Conservation (phyloP, 2,797 vertebrate genomes). For the Lagorchestes hirsutus region DNA sequence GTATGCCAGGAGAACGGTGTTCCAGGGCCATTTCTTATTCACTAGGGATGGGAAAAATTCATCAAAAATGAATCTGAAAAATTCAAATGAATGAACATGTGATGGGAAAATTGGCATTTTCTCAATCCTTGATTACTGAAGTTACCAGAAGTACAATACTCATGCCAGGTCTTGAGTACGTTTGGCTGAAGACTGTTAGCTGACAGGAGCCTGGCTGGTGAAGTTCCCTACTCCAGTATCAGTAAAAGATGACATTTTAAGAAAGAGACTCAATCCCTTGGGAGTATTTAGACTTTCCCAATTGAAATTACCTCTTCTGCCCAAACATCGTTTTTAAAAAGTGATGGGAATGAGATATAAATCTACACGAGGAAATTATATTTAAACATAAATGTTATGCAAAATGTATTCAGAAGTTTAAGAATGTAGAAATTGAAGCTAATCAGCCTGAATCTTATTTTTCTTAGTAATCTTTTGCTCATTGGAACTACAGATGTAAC, state of each 20-base stretch:
- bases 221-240: not conserved
- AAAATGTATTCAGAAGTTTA: not conserved
- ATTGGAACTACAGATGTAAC: not conserved
- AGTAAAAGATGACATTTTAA: not conserved
- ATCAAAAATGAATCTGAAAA: not conserved
- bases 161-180: not conserved
- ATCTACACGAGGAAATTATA: not conserved
- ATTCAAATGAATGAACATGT: not conserved
- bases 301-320: not conserved
- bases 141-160: not conserved
- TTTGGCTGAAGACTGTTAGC: not conserved
- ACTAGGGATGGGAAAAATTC: not conserved
- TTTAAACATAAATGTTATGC: not conserved
- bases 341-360: not conserved
- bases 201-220: not conserved
- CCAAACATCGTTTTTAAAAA: not conserved
- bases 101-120: not conserved
- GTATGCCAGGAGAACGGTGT: not conserved
- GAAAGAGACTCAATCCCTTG: not conserved
- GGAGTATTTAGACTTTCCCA: not conserved
- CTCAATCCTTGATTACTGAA: not conserved
- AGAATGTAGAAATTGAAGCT: not conserved
- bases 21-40: not conserved
- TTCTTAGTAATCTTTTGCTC: not conserved
- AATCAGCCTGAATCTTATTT: not conserved